Conservation (phyloP, 1,140 invertebrate genomes). For the Drosophila sulfurigaster region DNA sequence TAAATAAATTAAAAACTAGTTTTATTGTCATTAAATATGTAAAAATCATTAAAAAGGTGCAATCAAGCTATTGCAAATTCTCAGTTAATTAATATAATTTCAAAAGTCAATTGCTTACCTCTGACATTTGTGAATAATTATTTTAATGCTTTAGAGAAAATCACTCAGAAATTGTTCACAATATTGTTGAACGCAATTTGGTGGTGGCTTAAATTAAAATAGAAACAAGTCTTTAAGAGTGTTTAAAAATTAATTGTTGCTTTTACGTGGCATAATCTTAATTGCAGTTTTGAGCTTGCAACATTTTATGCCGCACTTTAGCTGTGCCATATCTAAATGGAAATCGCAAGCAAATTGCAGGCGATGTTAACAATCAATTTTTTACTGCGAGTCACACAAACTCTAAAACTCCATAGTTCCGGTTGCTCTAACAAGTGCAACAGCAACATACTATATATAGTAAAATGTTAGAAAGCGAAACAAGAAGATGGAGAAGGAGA, state of each 20-base stretch:
- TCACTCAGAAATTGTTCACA: not conserved
- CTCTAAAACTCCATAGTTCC: constrained; percentile 23
- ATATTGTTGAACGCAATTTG: not conserved
- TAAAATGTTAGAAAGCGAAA: constrained; percentile 36
- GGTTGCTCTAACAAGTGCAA: constrained; percentile 21
- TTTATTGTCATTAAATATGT: too few species aligned
- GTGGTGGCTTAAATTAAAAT: not conserved
- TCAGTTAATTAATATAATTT: not conserved
- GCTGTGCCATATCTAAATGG: constrained; percentile 52
- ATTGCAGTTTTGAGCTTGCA: constrained; percentile 9
- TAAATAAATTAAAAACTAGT: too few species aligned
- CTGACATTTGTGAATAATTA: not conserved
- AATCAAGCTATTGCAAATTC: too few species aligned
- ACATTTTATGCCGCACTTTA: constrained; percentile 40
- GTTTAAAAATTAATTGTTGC: not conserved
- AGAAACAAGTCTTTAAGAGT: not conserved
- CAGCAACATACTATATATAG: constrained; percentile 7
- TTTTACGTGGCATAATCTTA: constrained; percentile 23
- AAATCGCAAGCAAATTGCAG: constrained; percentile 71
- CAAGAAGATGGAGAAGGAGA: not conserved
- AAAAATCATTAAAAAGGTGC: too few species aligned
- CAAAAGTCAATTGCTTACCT: not conserved
- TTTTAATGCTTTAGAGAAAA: not conserved
- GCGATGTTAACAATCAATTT: constrained; percentile 79
- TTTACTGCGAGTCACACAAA: constrained; percentile 18